Evolutionary conservation across 2,888 invertebrate species (phyloP), one percentile per base, ranked within the genome.

Genomic region (Drosophila sordidapex): DNA sequence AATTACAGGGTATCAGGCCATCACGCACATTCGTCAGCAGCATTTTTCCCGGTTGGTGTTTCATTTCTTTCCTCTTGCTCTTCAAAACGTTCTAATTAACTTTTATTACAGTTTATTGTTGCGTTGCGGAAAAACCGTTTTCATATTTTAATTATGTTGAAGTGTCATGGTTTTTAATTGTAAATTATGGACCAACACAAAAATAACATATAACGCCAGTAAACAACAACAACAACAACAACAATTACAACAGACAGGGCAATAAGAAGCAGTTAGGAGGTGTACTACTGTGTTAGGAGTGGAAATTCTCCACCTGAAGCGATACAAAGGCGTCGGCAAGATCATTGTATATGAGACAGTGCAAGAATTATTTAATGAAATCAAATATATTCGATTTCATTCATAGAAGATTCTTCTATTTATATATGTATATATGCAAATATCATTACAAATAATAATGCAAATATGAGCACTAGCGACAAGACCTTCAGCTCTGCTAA

Each of bases 101-200:
- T 89, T 87, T 87, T 90, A 87, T 89, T 90, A 90, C 90, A 81
- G 76, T 90, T 87, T 90, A 87, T 84, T 90, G 87, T 84, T 87
- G 87, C 75, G 72, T 70, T 68, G 80, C 80, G 79, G 79, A 79
- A 87, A 81, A 83, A 77, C 77, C 87, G 89, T 90, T 87, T 90
- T 87, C 91, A 91, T 81, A 89, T 90, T 91, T 90, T 90, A 91
- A 91, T 91, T 91, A 88, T 87, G 88, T 83, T 90, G 77, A 89
- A 87, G 86, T 87, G 90, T 87, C 90, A 82, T 89, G 86, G 80
- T 81, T 91, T 79, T 88, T 90, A 91, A 90, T 90, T 90, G 90
- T 91, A 77, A 90, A 81, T 91, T 88, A 91, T 90, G 82, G 72
- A 56, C 66, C 73, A 78, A 59, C 79, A 85, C 73, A 81, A 67